Evolutionary conservation across 2,113 vertebrate species (phyloP), one percentile per base, ranked within the genome.

Genomic region (Procavia capensis): DNA sequence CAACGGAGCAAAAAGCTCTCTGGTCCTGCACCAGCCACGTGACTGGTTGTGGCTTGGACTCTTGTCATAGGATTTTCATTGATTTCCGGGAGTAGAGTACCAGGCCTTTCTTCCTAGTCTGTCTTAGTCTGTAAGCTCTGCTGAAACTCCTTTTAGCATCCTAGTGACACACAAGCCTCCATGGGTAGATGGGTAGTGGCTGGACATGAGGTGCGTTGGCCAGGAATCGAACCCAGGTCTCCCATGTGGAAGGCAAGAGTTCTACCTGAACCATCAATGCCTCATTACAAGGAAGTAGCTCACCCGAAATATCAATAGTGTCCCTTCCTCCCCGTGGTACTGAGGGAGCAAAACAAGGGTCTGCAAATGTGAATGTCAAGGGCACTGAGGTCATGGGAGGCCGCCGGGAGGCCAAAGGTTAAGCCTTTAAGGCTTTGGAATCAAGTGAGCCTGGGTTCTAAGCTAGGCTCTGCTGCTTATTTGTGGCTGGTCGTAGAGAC

Each of bases 381-480:
- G 8, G 41, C 3, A n/a, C n/a, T 5, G 66, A 70, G 34, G 34
- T 36, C 17, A 17, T 17, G n/a, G 66, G 34, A 9, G 17, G 64
- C 17, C 6, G 17, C 66, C 20, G 66, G n/a, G n/a, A n/a, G 17
- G 34, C 34, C n/a, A 36, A 19, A 17, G 16, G n/a, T 36, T 36
- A n/a, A 63, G 31, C 10, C 19, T 16, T 22, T 70, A 8, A 27
- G 61, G 61, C 75, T 11, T 11, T 3, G n/a, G 81, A n/a, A 61
- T 27, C n/a, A 1, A 27, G 84, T 9, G 13, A 31, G 9, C 29
- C 39, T 34, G 80, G 82, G 47, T 63, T 94, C 1, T 1, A 66
- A 5, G 36, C 66, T 74, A 0, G 0, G 1, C 17, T 8, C 61
- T 8, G 2, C 45, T 6, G 4, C 61, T 41, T 27, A 25, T 39